These are phyloP conservation scores for Meloe dianella DNA, from an alignment of 2,888 invertebrate species.

Conservation along the genomic window DNA sequence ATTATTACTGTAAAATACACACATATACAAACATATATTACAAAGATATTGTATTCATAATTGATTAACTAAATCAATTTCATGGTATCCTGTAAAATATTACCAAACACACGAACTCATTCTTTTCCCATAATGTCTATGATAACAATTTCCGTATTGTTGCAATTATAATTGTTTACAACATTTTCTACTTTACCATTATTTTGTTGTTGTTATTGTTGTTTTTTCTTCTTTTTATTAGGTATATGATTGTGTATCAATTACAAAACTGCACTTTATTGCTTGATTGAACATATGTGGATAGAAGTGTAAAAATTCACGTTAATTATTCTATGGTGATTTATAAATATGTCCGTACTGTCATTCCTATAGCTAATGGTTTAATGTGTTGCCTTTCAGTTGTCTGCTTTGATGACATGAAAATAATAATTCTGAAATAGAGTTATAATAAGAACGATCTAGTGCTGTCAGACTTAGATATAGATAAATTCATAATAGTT, in stretches of 20 bases:
- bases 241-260: not conserved
- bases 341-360: not conserved
- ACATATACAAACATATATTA: constrained; percentile 25
- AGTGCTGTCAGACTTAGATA: not conserved
- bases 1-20: not conserved
- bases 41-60: constrained; percentile 43
- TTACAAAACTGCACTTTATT: not conserved
- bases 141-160: constrained; percentile 6
- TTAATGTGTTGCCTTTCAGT: not conserved
- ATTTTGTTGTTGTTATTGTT: not conserved
- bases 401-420: not conserved
- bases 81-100: constrained; percentile 40
- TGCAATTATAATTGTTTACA: constrained; percentile 11
- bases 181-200: constrained; percentile 20
- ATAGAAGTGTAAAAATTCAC: not conserved
- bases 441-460: not conserved
- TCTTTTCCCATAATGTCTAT: constrained; percentile 12
- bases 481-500: not conserved
- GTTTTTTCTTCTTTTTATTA: not conserved
- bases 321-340: not conserved
- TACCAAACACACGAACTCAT: constrained; percentile 33
- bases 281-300: not conserved
- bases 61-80: constrained; percentile 44
- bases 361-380: not conserved
- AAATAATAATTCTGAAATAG: not conserved